Conservation (phyloP, 2,113 vertebrate genomes). For the Heterocephalus glaber region DNA sequence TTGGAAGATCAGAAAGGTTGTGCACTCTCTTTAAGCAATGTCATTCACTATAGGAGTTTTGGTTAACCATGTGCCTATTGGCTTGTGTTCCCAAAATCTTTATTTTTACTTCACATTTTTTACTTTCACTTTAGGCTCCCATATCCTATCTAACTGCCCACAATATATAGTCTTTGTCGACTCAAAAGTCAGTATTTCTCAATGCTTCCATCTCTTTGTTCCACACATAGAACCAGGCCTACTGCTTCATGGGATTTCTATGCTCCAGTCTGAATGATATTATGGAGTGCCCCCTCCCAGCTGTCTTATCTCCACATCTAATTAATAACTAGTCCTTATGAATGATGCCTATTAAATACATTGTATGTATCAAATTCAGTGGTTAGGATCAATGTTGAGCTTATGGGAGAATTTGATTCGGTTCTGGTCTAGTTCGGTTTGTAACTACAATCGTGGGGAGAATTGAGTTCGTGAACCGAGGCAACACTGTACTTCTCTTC, state of each 20-base stretch:
- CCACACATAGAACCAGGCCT: not conserved
- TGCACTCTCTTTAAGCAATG: not conserved
- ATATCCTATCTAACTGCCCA: not conserved
- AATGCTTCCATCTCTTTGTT: not conserved
- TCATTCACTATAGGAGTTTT: not conserved
- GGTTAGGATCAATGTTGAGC: not conserved
- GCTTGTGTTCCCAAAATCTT: not conserved
- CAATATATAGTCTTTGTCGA: not conserved
- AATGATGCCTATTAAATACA: not conserved
- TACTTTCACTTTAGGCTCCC: not conserved
- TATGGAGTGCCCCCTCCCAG: not conserved
- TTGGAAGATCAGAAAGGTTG: not conserved
- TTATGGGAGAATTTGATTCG: not conserved
- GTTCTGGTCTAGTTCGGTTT: not conserved
- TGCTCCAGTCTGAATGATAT: not conserved
- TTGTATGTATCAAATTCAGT: not conserved
- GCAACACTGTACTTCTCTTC: not conserved
- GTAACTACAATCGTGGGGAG: not conserved
- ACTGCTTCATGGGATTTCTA: not conserved
- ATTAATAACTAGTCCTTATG: constrained; percentile 1
- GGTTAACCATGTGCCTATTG: not conserved
- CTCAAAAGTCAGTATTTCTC: not conserved
- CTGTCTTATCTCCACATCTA: not conserved
- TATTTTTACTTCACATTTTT: constrained; percentile 7
- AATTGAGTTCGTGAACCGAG: not conserved